phyloP scores from a whole-genome alignment of 1,140 invertebrate genomes.

The Megalonaias nervosa region DNA sequence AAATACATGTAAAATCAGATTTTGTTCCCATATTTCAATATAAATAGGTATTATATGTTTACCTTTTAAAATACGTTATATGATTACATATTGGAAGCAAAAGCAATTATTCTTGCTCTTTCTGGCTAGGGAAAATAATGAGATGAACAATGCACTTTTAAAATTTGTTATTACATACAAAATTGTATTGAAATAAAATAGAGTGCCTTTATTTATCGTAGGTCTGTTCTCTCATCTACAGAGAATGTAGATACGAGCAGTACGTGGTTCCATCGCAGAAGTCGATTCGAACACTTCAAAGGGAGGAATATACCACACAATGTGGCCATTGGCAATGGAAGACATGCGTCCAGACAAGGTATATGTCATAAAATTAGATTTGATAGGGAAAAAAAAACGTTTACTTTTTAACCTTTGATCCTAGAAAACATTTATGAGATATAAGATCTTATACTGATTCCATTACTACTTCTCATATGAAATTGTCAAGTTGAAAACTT shows the following conservation, averaged over 20 bases:
- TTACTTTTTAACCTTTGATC: neutral
- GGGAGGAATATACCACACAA: conserved; percentile 5
- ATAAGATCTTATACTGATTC: neutral
- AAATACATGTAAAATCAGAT: too few species aligned
- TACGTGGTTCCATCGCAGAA: conserved; percentile 20
- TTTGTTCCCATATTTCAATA: neutral
- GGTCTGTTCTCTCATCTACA: conserved; percentile 1
- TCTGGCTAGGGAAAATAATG: neutral
- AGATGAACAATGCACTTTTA: neutral
- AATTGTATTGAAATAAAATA: neutral
- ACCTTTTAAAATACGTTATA: neutral
- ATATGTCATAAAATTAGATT: neutral
- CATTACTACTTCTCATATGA: neutral
- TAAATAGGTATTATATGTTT: neutral
- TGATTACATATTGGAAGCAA: neutral
- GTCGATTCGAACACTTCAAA: conserved; percentile 16
- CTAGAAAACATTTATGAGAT: neutral
- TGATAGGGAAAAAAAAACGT: neutral
- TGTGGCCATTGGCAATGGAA: conserved; percentile 29
- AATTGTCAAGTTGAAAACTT: neutral
- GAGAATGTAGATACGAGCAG: conserved; percentile 27
- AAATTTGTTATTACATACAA: neutral
- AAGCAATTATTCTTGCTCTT: neutral
- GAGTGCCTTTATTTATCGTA: neutral
- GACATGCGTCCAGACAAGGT: conserved; percentile 33